A percentile compares a stretch with the other conserved stretches of the same genome.
These are phyloP conservation scores for Neuroscelio doddi DNA, from an alignment of 2,888 invertebrate species.

Conservation along the genomic window DNA sequence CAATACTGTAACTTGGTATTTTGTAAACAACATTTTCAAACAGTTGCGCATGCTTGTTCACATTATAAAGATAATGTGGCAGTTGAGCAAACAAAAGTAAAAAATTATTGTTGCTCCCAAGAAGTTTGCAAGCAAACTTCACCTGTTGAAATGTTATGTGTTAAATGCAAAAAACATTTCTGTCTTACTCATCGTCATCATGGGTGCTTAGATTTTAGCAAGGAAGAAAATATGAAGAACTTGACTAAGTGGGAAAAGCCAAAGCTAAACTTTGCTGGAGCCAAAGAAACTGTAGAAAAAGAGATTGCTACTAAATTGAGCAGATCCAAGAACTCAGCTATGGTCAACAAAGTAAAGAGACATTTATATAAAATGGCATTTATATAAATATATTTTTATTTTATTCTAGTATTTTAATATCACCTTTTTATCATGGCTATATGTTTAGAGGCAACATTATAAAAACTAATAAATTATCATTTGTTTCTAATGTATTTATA, in stretches of 20 bases:
- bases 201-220: conserved; percentile 75
- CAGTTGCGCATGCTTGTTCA: conserved; percentile 75
- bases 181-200: conserved; percentile 80
- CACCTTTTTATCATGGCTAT: too few species aligned
- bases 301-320: conserved; percentile 77
- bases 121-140: conserved; percentile 77
- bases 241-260: conserved; percentile 77
- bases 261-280: conserved; percentile 76
- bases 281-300: conserved; percentile 78
- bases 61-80: conserved; percentile 60
- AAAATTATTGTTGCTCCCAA: conserved; percentile 74
- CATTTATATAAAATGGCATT: conserved; percentile 4
- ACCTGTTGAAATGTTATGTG: conserved; percentile 78
- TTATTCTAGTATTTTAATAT: conserved; percentile 10
- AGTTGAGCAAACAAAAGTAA: conserved; percentile 48
- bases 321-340: conserved; percentile 78
- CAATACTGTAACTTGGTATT: conserved; percentile 76
- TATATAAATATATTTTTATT: conserved; percentile 11
- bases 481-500: too few species aligned
- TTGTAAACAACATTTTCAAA: conserved; percentile 80
- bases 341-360: conserved; percentile 78
- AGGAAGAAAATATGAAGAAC: conserved; percentile 74
- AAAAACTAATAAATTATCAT: too few species aligned
- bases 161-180: conserved; percentile 79
- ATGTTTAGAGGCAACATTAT: too few species aligned